Conservation (phyloP, 2,888 invertebrate species). For the Chrysina gloriosa region DNA sequence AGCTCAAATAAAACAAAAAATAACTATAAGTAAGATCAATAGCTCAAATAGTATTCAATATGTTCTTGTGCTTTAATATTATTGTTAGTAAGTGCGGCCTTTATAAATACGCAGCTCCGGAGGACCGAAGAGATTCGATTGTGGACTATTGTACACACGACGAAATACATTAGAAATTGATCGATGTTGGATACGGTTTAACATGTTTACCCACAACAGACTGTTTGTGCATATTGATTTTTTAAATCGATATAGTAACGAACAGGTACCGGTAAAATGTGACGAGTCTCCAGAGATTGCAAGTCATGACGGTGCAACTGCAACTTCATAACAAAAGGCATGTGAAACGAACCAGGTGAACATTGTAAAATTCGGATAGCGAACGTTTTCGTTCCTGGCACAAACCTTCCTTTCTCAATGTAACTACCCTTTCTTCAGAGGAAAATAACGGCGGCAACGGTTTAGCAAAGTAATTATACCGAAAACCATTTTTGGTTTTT, state of each 20-base stretch:
- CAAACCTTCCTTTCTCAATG: constrained; percentile 11
- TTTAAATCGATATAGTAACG: constrained; percentile 37
- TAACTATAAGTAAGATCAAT: too few species aligned
- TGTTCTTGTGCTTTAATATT: neutral
- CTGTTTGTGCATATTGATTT: constrained; percentile 41
- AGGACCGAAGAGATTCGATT: constrained; percentile 12
- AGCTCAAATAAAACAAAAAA: too few species aligned
- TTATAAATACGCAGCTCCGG: neutral
- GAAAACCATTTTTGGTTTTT: too few species aligned
- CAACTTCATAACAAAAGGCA: constrained; percentile 42
- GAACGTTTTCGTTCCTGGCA: constrained; percentile 42
- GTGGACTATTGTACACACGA: constrained; percentile 2
- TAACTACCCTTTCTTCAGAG: neutral
- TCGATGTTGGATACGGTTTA: constrained; percentile 43
- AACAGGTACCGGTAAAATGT: constrained; percentile 44
- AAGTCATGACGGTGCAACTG: constrained; percentile 47
- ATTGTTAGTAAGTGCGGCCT: neutral
- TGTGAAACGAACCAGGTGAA: constrained; percentile 44
- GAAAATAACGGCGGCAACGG: neutral
- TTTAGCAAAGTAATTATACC: neutral
- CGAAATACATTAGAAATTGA: constrained; percentile 40
- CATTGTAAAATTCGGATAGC: constrained; percentile 28
- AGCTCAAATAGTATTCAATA: neutral
- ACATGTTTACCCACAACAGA: constrained; percentile 40
- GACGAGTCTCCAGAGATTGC: constrained; percentile 45